Evolutionary conservation across 2,797 vertebrate genomes (phyloP).

Genomic region (Rallus crepitans): DNA sequence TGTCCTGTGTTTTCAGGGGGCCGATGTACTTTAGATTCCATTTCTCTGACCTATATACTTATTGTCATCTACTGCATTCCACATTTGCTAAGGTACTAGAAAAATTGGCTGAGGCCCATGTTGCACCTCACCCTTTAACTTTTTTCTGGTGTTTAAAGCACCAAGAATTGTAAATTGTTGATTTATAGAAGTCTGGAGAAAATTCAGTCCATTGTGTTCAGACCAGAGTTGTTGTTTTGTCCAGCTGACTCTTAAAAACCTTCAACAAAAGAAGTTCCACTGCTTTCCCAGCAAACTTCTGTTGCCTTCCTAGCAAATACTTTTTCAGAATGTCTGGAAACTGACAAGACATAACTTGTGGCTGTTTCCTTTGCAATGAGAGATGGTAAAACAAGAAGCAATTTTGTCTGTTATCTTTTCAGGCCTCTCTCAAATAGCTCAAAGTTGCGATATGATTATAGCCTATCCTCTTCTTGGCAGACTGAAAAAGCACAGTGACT

Average conservation of each 20-base stretch:
- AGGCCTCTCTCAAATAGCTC: background rate
- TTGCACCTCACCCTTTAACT: background rate
- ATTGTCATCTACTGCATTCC: background rate
- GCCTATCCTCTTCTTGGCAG: background rate
- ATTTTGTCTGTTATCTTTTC: background rate
- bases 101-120: background rate
- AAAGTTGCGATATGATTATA: background rate
- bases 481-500: background rate
- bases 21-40: background rate
- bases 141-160: background rate
- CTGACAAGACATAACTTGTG: background rate
- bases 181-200: background rate
- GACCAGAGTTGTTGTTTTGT: background rate
- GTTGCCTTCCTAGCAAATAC: background rate
- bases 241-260: background rate
- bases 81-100: background rate
- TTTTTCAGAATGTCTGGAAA: background rate
- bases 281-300: background rate
- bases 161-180: background rate
- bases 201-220: background rate
- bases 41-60: background rate
- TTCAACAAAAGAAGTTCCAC: background rate
- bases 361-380: background rate
- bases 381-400: too few species aligned
- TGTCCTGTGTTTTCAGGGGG: background rate